Base-by-base conservation (phyloP, 2,113 vertebrate species). In the Pomatorhinus ruficollis region DNA sequence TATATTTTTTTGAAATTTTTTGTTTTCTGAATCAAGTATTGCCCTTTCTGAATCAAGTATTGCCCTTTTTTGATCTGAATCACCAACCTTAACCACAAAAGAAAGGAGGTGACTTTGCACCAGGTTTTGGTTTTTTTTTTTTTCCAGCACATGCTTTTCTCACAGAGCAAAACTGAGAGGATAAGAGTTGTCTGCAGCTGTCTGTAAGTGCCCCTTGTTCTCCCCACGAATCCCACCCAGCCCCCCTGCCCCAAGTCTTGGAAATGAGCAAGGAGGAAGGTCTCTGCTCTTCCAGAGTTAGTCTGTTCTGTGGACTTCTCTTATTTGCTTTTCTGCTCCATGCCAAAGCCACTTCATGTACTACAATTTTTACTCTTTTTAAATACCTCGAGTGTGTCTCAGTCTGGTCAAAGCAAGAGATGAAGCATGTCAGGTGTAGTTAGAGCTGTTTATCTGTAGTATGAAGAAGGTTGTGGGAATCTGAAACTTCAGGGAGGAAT, bases 221-320 rank as follows among this genome's bases (percentile, higher is more conserved):
- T 9, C 10, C 12, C 1, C 3, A 3, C 0, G 4, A 86, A 16
- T 28, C 10, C 25, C 19, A 37, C 6, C 1, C 20, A 54, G 20
- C 1, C 3, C 6, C 22, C 5, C 9, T 77, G 23, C 35, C 10
- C 8, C 6, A 37, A 40, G 7, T 12, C 13, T 90, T 57, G 39
- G 60, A 87, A 59, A 28, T 30, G 28, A 79, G 53, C 57, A 59
- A 88, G 19, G n/a, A 69, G 28, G 33, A 92, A 22, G 2, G 2
- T 20, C n/a, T 37, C n/a, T 24, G 14, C n/a, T 65, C 5, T 68
- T 60, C 45, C 31, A 57, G 11, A 20, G 3, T 50, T 45, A 40
- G 6, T 25, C 56, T 76, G 21, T 75, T 59, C 15, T 28, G 14
- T 28, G 33, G 12, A 15, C 10, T 69, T 85, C 9, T 3, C 5